Evolutionary conservation across 23 tunicate species (phyloP).

Genomic region (Oikopleura dioica): DNA sequence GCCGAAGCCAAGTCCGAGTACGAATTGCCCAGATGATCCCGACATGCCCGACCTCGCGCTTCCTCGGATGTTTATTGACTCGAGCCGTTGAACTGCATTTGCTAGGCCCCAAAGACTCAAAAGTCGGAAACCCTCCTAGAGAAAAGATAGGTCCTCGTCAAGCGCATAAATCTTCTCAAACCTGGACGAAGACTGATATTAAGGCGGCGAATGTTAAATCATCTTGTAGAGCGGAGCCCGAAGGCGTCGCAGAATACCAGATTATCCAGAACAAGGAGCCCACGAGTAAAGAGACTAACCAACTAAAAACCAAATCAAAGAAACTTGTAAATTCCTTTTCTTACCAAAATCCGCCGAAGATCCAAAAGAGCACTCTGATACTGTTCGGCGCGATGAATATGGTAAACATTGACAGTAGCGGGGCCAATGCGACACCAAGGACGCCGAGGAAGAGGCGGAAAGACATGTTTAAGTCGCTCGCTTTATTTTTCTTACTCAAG

Average conservation of each 20-base stretch:
- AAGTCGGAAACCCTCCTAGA: neutral
- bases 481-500: neutral
- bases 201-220: neutral
- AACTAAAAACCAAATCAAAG: neutral
- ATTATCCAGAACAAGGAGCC: neutral
- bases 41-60: neutral
- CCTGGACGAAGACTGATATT: slow-evolving; percentile 3
- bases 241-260: neutral
- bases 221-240: neutral
- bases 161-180: no score
- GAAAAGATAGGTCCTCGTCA: no score
- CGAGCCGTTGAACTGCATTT: neutral
- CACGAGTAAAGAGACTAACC: neutral
- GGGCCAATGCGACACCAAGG: neutral
- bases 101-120: slow-evolving; percentile 9
- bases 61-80: neutral
- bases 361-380: neutral
- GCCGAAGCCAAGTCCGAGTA: slow-evolving; percentile 1
- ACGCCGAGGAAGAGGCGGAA: neutral
- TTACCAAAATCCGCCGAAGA: slow-evolving; percentile 1
- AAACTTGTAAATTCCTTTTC: neutral
- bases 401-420: neutral
- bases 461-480: neutral
- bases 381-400: slow-evolving; percentile 3
- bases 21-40: slow-evolving; percentile 1